Evolutionary conservation across 2,113 vertebrate genomes (phyloP), one percentile per base, ranked within the genome.

Genomic region (Pseudorectes ferrugineus): DNA sequence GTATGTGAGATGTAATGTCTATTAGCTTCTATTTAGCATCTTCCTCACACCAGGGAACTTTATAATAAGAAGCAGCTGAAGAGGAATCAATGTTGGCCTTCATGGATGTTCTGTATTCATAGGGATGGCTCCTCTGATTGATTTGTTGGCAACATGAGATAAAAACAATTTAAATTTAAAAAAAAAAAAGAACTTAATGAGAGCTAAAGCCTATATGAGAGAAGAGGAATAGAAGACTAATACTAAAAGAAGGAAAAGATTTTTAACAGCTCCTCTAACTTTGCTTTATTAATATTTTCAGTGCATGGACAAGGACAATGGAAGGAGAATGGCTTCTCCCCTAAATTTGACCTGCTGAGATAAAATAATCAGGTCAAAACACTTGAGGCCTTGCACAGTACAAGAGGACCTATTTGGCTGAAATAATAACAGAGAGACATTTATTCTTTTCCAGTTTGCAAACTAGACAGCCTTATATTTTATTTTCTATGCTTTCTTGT

Each of bases 1-100:
- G n/a, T 48, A 90, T 84, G 78, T 72, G 77, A 93, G 71, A 93
- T 92, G 48, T 54, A 86, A 96, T 74, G n/a, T 92, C 95, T 96
- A 90, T 92, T 97, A 97, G 82, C 58, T 92, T 96, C 91, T 96
- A 92, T 92, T 97, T 97, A 96, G 89, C 1, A 0, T 94, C 79
- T 82, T 89, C 77, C 70, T 96, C 96, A 96, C 95, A 95, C 89
- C 80, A 89, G 96, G 96, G 91, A 96, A 93, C 89, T 91, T 97
- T 97, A 94, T 97, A 97, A 97, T 95, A 97, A 97, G 96, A 85
- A 93, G 83, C 63, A 96, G 82, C 75, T 78, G 87, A 88, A 91
- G 25, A 96, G 77, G 93, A 96, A 96, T 97, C 96, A 94, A 77
- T 97, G 87, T 18, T 75, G 82, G 95, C 82, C 55, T 88, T 66